Evolutionary conservation across 2,888 invertebrate species (phyloP).

Genomic region (Brenthis ino): DNA sequence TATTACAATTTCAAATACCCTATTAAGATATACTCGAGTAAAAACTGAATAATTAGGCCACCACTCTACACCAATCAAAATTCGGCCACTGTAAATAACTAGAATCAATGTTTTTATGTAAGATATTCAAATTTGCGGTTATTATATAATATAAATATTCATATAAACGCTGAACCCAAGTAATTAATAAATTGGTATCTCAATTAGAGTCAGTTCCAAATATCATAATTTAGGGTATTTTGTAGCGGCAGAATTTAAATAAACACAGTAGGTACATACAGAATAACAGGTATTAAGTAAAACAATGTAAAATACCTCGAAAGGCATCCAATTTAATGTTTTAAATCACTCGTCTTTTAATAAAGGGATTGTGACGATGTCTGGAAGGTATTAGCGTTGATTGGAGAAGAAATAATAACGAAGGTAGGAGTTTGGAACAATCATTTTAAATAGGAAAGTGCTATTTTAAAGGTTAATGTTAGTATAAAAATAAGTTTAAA

Average conservation of each 20-base stretch:
- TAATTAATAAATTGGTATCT: slow-evolving; percentile 7
- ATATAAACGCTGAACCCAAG: background rate
- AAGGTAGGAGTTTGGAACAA: slow-evolving; percentile 22
- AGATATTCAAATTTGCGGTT: background rate
- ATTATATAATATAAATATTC: background rate
- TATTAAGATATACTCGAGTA: background rate
- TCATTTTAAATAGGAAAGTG: slow-evolving; percentile 22
- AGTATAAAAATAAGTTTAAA: too few species aligned
- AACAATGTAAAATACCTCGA: slow-evolving; percentile 25
- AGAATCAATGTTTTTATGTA: too few species aligned
- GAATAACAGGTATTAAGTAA: slow-evolving; percentile 25
- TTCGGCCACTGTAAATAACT: too few species aligned
- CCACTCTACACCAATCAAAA: too few species aligned
- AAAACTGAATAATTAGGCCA: background rate
- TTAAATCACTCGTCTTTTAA: slow-evolving; percentile 33
- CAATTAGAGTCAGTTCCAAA: slow-evolving; percentile 6
- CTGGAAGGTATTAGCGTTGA: slow-evolving; percentile 35
- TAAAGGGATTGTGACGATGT: slow-evolving; percentile 33
- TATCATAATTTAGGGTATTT: background rate
- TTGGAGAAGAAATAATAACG: slow-evolving; percentile 34
- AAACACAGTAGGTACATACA: slow-evolving; percentile 1
- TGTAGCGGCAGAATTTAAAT: slow-evolving; percentile 2
- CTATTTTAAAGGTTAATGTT: background rate
- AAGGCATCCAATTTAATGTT: slow-evolving; percentile 28
- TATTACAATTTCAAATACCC: slow-evolving; percentile 2